Conservation (phyloP, 2,113 vertebrate genomes). For the Cinclus mexicanus region DNA sequence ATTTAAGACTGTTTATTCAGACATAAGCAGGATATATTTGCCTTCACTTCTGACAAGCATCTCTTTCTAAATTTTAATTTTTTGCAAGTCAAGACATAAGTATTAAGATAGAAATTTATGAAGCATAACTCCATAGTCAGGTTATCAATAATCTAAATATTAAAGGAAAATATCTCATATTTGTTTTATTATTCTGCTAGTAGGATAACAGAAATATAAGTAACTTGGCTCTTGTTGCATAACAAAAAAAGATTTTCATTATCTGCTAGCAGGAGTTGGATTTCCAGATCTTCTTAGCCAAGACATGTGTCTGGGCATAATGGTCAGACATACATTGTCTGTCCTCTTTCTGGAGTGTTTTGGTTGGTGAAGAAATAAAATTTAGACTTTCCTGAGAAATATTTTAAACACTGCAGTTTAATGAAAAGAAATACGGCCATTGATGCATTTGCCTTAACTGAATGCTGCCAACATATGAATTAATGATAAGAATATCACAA, state of each 20-base stretch:
- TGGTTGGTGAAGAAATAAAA: not conserved
- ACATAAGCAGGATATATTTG: not conserved
- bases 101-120: not conserved
- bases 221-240: not conserved
- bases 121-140: not conserved
- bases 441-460: not conserved
- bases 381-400: not conserved
- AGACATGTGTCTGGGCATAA: not conserved
- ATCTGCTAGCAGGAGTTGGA: not conserved
- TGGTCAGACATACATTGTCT: not conserved
- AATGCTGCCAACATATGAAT: not conserved
- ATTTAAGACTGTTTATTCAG: not conserved
- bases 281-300: not conserved
- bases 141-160: not conserved
- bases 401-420: not conserved
- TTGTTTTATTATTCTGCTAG: not conserved
- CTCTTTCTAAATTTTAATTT: not conserved
- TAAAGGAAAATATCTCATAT: not conserved
- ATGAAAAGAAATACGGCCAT: not conserved
- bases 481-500: not conserved
- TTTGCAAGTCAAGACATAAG: not conserved
- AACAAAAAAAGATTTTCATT: not conserved
- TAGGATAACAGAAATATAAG: not conserved
- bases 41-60: not conserved
- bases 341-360: not conserved